Conservation (phyloP, 2,113 vertebrate species). For the Leptobrachium ailaonicum region DNA sequence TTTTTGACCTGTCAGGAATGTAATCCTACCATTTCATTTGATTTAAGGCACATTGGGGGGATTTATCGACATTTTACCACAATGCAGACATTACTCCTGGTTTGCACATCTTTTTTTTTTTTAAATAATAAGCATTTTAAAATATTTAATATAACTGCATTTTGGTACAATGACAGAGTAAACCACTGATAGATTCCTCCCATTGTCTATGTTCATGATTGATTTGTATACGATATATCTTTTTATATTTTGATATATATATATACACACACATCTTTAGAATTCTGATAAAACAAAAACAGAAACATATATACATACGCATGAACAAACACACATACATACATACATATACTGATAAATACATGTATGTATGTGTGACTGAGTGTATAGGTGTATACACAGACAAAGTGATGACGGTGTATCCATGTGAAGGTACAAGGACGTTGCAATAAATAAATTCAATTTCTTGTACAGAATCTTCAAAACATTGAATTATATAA, state of each 20-base stretch:
- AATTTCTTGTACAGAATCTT: no score
- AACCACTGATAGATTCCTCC: conserved; percentile 35
- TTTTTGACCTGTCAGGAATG: conserved; percentile 70
- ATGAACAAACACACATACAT: no score
- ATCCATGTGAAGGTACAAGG: no score
- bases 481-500: no score
- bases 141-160: conserved; percentile 14
- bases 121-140: conserved; percentile 26
- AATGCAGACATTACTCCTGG: conserved; percentile 20
- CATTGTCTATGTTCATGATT: conserved; percentile 14
- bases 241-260: no score
- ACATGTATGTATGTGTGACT: no score
- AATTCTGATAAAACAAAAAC: no score
- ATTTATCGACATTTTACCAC: conserved; percentile 35
- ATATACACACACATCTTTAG: no score
- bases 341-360: no score
- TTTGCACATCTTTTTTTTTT: conserved; percentile 1
- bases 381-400: no score
- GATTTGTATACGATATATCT: conserved; percentile 3
- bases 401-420: no score
- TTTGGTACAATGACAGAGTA: conserved; percentile 6
- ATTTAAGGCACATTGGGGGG: conserved; percentile 74
- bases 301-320: no score
- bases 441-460: neutral
- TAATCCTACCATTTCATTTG: conserved; percentile 67